These are phyloP conservation scores for Tricholauxania praeusta DNA, from an alignment of 2,888 invertebrate genomes.

Conservation along the genomic window DNA sequence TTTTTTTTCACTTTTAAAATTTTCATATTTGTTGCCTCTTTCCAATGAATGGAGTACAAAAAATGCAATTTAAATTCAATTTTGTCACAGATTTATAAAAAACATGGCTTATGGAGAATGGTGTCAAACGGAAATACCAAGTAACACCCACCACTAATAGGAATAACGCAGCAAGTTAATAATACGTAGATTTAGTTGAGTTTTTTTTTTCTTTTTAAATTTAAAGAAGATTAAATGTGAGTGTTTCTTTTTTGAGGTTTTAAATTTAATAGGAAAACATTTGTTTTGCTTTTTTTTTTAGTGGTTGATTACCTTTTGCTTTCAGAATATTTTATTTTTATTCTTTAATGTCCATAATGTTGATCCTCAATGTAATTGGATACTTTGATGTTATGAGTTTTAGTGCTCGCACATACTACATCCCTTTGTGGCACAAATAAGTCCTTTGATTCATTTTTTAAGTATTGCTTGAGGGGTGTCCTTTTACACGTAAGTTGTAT, in stretches of 20 bases:
- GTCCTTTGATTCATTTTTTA: too few relatives aligned
- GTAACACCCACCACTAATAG: slow-evolving; percentile 1
- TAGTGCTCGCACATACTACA: too few relatives aligned
- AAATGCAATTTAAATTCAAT: slow-evolving; percentile 47
- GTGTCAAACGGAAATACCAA: slow-evolving; percentile 30
- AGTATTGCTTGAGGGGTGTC: too few relatives aligned
- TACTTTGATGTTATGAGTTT: slow-evolving; percentile 1
- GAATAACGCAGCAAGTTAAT: neutral
- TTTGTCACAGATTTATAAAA: slow-evolving; percentile 32
- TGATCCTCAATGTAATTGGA: neutral
- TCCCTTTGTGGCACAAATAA: too few relatives aligned
- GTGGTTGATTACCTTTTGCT: neutral
- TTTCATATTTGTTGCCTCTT: too few relatives aligned
- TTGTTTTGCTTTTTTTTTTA: neutral
- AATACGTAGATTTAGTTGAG: neutral
- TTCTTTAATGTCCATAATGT: neutral
- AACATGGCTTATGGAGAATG: slow-evolving; percentile 13
- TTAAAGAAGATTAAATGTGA: slow-evolving; percentile 3
- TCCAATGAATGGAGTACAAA: slow-evolving; percentile 19
- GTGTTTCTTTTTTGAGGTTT: neutral
- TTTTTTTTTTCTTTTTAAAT: neutral
- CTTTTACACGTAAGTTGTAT: too few relatives aligned
- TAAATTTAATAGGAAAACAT: slow-evolving; percentile 1
- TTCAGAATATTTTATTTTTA: neutral
- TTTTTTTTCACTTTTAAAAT: too few relatives aligned